Percentiles rank a stretch among this genome's conserved stretches.
These are phyloP conservation scores for Apamea epomidion DNA, from an alignment of 2,888 invertebrate genomes.

Conservation along the genomic window DNA sequence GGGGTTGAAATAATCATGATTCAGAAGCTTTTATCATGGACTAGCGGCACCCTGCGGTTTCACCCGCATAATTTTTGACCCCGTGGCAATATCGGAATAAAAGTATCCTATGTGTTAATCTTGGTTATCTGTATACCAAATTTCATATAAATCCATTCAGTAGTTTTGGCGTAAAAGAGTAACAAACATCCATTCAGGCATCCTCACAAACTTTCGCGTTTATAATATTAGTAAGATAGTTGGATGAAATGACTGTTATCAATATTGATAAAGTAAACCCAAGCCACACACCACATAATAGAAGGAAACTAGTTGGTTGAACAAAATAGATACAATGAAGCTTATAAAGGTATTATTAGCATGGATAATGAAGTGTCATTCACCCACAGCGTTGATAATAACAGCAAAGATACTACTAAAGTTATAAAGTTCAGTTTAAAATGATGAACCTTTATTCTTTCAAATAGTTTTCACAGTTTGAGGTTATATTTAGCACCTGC, in stretches of 20 bases:
- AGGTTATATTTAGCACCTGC: background rate
- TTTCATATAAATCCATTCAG: too few relatives aligned
- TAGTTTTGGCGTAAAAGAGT: too few relatives aligned
- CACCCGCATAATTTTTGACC: too few relatives aligned
- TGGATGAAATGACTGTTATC: background rate
- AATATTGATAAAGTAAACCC: background rate
- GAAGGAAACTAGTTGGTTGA: background rate
- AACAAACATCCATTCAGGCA: too few relatives aligned
- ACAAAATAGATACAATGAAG: background rate
- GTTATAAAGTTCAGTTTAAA: background rate
- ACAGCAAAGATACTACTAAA: background rate
- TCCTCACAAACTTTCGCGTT: too few relatives aligned
- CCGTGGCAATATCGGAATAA: too few relatives aligned
- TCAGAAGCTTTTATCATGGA: background rate
- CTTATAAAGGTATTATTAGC: background rate
- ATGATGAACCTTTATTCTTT: background rate
- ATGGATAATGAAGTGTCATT: conserved; percentile 9
- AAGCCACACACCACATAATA: background rate
- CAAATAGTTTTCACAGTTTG: background rate
- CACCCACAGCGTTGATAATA: background rate
- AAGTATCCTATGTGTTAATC: too few relatives aligned
- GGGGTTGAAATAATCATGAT: background rate
- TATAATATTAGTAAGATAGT: too few relatives aligned
- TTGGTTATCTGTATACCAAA: too few relatives aligned
- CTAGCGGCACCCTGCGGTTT: too few relatives aligned